Evolutionary conservation across 2,888 invertebrate species (phyloP).

Genomic region (Drosophila anceps): DNA sequence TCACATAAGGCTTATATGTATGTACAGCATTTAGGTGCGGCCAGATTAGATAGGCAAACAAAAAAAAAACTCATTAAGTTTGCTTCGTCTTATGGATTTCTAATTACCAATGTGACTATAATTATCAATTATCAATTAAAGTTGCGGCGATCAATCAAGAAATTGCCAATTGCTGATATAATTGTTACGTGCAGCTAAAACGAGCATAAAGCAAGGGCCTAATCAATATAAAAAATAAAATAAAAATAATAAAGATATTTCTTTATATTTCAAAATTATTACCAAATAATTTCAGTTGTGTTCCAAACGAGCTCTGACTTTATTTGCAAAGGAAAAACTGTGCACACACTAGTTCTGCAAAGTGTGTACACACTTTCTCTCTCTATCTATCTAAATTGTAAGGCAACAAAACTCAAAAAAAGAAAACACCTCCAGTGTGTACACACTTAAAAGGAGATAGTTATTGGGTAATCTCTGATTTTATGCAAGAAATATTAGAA

Average conservation of each 20-base stretch:
- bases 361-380: too few relatives aligned
- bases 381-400: too few relatives aligned
- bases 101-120: conserved; percentile 29
- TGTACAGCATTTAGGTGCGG: conserved; percentile 14
- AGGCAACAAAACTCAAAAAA: too few relatives aligned
- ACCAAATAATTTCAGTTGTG: too few relatives aligned
- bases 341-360: too few relatives aligned
- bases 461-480: too few relatives aligned
- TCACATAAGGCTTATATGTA: conserved; percentile 20
- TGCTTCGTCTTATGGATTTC: conserved; percentile 3
- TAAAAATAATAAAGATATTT: background rate
- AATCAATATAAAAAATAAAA: background rate
- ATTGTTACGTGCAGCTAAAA: background rate
- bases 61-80: conserved; percentile 31
- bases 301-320: too few relatives aligned
- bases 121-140: conserved; percentile 18
- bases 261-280: background rate
- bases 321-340: background rate
- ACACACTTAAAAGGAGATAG: too few relatives aligned
- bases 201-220: background rate
- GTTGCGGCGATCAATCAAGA: conserved; percentile 6
- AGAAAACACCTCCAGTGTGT: too few relatives aligned
- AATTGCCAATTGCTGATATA: background rate
- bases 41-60: conserved; percentile 36
- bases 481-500: too few relatives aligned